Base-by-base conservation (phyloP, 2,797 vertebrate species). In the Hippoglossus hippoglossus region DNA sequence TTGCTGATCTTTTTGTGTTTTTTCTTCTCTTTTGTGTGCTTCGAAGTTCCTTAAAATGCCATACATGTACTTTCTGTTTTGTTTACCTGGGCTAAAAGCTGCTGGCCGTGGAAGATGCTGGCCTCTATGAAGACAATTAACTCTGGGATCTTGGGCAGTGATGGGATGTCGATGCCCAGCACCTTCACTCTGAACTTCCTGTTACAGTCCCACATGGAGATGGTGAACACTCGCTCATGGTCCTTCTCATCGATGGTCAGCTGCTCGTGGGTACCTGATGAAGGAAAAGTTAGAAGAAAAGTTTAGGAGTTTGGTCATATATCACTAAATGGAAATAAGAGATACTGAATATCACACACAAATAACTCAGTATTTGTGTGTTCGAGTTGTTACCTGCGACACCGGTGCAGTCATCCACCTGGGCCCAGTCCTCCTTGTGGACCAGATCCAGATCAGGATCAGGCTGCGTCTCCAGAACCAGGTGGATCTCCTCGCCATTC, bases 181-280 rank as follows among this genome's bases (percentile, higher is more conserved):
- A 99, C 94, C 89, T 99, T 99, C 60, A 99, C 95, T 57, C 98
- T 94, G 84, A 99, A 98, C 85, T 96, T 99, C 65, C 97, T 94
- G 83, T 97, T 96, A 69, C 98, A 99, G 85, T 99, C 98, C 98
- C 98, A 99, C 87, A 99, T 93, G 4, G 98, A 99, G 89, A 99
- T 95, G 34, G 97, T 99, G 84, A 99, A 98, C 47, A 99, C 96
- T 9, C 95, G 96, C 47, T 99, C 97, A 0, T 99, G 97, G 91
- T 99, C 97, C 82, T 98, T 99, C 79, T 96, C 97, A 0, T 97
- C 94, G 68, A 99, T 96, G 24, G 97, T 99, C 81, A 99, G 47
- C 80, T 99, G 98, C 78, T 99, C 97, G 0, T 99, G 98, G 73
- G 97, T 97, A 6, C 97, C 97, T 94, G 64, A 18, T 1, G 9